Evolutionary conservation across 2,797 vertebrate genomes (phyloP).

Genomic region (Galagoides demidoff): DNA sequence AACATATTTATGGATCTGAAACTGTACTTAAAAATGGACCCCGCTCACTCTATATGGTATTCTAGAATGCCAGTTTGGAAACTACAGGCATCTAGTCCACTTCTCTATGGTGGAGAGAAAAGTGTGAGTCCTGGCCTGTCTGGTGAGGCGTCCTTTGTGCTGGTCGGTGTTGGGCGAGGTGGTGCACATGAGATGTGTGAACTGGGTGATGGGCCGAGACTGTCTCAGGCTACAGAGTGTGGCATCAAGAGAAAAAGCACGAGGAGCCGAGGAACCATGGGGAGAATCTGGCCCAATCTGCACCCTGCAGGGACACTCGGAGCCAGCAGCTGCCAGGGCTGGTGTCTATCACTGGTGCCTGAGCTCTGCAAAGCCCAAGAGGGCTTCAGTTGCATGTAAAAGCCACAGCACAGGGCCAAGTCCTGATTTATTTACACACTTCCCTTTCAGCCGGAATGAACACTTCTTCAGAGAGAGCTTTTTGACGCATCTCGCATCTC

Average conservation of each 20-base stretch:
- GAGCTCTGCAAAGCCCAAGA: neutral
- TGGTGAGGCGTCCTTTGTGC: neutral
- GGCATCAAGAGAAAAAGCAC: rapidly evolving
- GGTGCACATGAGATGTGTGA: conserved; percentile 22
- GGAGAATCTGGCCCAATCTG: neutral
- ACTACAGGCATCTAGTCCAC: neutral
- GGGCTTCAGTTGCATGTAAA: neutral
- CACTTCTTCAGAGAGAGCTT: neutral
- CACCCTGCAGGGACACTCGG: neutral
- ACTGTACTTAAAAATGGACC: neutral
- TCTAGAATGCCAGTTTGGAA: neutral
- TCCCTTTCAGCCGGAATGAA: conserved; percentile 8
- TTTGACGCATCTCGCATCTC: neutral
- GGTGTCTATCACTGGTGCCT: neutral
- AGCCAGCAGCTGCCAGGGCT: neutral
- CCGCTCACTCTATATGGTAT: neutral
- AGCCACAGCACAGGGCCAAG: neutral
- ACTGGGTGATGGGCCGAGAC: neutral
- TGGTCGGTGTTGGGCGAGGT: neutral
- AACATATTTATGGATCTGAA: neutral
- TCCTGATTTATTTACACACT: neutral
- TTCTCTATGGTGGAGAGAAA: rapidly evolving
- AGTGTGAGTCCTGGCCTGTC: conserved; percentile 64
- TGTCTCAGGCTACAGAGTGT: neutral
- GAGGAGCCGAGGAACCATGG: neutral